Percentiles rank a stretch among this genome's conserved stretches.
These are phyloP conservation scores for Ceratitis capitata DNA, from an alignment of 1,140 invertebrate species.

Conservation along the genomic window DNA sequence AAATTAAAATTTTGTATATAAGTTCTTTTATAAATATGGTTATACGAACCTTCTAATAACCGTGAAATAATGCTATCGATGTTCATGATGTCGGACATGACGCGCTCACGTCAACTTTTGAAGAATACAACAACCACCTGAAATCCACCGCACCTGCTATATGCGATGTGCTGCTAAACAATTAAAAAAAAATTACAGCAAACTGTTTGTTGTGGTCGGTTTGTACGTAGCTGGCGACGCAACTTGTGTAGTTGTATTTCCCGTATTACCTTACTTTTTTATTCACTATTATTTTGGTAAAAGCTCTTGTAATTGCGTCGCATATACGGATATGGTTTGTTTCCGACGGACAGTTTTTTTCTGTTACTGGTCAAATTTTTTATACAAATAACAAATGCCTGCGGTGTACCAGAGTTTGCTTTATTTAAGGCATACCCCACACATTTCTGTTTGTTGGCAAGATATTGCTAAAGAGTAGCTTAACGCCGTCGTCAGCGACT, in stretches of 20 bases:
- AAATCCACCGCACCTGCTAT: no score
- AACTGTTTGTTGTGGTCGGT: slow-evolving; percentile 9
- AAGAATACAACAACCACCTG: no score
- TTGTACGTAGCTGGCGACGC: background rate
- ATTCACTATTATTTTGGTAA: background rate
- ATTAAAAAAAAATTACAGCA: background rate
- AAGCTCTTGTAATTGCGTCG: background rate
- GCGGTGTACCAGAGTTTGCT: background rate
- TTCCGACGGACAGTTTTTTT: background rate
- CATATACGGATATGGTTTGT: background rate
- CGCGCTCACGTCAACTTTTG: background rate
- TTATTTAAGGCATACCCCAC: background rate
- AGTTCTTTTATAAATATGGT: background rate
- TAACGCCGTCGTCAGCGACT: background rate
- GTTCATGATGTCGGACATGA: slow-evolving; percentile 63
- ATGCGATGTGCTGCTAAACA: background rate
- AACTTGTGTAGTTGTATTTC: background rate
- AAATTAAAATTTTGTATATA: background rate
- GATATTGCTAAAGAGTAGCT: slow-evolving; percentile 10
- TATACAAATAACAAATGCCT: background rate
- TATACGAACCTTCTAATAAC: slow-evolving; percentile 56
- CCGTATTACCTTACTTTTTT: slow-evolving; percentile 1
- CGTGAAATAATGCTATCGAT: slow-evolving; percentile 64
- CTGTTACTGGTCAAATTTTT: background rate
- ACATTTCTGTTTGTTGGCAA: background rate